A percentile compares a stretch with the other conserved stretches of the same genome.
Evolutionary conservation across 2,797 vertebrate species (phyloP).

Genomic region (Poeciliopsis presidionis): DNA sequence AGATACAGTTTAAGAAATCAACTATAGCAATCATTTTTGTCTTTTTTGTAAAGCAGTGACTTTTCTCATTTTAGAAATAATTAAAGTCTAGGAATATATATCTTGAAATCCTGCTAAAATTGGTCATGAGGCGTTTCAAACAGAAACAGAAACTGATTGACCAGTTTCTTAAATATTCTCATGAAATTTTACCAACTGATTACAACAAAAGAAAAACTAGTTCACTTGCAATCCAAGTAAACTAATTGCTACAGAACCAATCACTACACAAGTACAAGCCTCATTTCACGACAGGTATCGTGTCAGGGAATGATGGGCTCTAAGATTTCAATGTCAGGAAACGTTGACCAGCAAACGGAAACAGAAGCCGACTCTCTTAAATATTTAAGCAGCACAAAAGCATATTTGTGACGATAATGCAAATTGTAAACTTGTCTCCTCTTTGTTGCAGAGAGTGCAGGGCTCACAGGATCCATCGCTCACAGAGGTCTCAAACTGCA

Average conservation of each 20-base stretch:
- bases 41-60: background rate
- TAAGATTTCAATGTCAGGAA: background rate
- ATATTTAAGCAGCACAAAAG: background rate
- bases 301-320: background rate
- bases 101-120: background rate
- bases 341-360: background rate
- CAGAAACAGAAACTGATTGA: background rate
- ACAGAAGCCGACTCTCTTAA: background rate
- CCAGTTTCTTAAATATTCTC: background rate
- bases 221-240: background rate
- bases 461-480: background rate
- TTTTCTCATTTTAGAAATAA: background rate
- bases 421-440: background rate
- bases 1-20: background rate
- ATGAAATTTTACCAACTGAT: background rate
- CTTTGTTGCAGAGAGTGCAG: background rate
- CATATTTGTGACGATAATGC: background rate
- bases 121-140: background rate
- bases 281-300: background rate
- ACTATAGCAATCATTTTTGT: background rate
- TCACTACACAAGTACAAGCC: background rate
- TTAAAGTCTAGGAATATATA: background rate
- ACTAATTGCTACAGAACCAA: background rate
- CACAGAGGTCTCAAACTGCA: conserved; percentile 3
- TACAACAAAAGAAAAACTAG: background rate